phyloP scores from a whole-genome alignment of 2,888 invertebrate genomes.

The Alitta virens region DNA sequence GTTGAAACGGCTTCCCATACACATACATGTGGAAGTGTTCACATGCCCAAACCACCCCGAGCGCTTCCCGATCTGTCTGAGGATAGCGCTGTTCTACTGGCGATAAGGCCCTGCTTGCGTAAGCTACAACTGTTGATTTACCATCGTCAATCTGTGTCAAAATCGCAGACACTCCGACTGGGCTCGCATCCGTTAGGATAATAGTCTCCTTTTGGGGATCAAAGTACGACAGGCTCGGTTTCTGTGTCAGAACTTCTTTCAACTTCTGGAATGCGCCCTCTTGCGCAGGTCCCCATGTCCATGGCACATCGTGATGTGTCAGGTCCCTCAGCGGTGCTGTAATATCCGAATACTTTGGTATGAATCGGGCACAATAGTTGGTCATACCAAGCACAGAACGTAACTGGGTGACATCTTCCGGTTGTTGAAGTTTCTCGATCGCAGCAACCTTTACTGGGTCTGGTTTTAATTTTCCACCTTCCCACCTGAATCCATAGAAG shows the following conservation, averaged over 20 bases:
- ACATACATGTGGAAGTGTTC: conserved; percentile 21
- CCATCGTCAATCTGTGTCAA: conserved; percentile 18
- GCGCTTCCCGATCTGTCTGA: conserved; percentile 28
- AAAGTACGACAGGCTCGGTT: not conserved
- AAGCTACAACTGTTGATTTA: conserved; percentile 1
- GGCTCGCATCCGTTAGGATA: conserved; percentile 24
- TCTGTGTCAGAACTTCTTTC: not conserved
- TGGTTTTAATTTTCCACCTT: not conserved
- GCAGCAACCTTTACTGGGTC: not conserved
- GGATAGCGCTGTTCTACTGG: conserved; percentile 24
- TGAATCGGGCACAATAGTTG: not conserved
- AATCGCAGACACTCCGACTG: conserved; percentile 22
- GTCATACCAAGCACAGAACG: conserved; percentile 32
- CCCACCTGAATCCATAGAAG: conserved; percentile 7
- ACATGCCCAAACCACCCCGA: conserved; percentile 25
- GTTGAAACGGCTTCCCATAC: conserved; percentile 21
- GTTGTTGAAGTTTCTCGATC: conserved; percentile 27
- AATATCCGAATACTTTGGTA: not conserved
- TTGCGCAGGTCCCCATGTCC: not conserved
- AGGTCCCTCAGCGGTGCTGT: not conserved
- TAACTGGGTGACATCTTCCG: conserved; percentile 30
- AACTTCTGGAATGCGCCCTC: not conserved
- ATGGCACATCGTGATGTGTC: not conserved
- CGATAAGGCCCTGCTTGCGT: conserved; percentile 21
- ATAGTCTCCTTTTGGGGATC: too few relatives aligned